These are phyloP conservation scores for Otocyon megalotis DNA, from an alignment of 2,113 vertebrate species.

Conservation along the genomic window DNA sequence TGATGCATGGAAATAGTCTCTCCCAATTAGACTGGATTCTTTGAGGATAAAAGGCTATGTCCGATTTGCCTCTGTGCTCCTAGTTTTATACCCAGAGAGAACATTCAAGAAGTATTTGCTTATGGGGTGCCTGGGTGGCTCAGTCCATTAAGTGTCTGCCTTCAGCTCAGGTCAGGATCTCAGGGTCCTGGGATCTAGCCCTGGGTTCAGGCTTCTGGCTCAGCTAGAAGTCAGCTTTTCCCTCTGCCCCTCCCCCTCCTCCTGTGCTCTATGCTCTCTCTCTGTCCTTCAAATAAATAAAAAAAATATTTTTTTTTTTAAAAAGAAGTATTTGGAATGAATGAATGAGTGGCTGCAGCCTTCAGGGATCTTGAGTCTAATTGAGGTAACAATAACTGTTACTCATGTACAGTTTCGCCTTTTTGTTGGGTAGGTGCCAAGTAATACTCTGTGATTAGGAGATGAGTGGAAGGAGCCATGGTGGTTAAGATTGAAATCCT, in stretches of 20 bases:
- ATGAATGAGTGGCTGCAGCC: background rate
- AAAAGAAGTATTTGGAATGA: background rate
- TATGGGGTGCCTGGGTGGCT: too few species aligned
- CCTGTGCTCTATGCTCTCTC: too few species aligned
- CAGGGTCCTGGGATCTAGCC: too few species aligned
- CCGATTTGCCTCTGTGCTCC: background rate
- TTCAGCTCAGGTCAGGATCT: too few species aligned
- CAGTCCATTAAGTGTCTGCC: too few species aligned
- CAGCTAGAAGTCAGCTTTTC: too few species aligned
- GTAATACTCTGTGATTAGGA: background rate
- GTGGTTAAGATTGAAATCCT: background rate
- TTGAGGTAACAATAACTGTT: background rate
- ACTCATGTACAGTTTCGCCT: background rate
- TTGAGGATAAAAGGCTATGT: background rate
- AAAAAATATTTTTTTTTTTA: too few species aligned
- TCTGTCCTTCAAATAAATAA: too few species aligned
- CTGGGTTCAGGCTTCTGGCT: too few species aligned
- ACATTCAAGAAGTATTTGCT: background rate
- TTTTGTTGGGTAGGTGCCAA: background rate
- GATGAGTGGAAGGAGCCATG: background rate
- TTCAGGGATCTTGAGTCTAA: background rate
- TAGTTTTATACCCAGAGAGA: background rate
- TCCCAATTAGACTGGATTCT: slow-evolving; percentile 3
- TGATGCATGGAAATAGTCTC: background rate
- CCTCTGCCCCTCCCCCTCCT: too few species aligned